phyloP scores from a whole-genome alignment of 2,888 invertebrate genomes.

The Andricus curvator region DNA sequence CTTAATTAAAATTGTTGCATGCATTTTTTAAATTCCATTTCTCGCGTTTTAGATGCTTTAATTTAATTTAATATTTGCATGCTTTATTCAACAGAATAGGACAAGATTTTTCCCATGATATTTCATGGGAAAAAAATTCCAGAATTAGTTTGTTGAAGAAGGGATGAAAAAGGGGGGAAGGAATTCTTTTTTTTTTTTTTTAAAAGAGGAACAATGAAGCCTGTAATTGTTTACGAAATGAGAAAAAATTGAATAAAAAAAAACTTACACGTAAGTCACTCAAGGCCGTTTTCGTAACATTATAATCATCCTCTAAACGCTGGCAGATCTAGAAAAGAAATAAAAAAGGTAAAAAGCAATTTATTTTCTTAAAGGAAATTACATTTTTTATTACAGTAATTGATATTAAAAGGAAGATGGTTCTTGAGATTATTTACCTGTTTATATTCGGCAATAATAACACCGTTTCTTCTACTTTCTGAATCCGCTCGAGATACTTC shows the following conservation, averaged over 20 bases:
- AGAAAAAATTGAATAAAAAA: background rate
- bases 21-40: too few species aligned
- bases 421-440: slow-evolving; percentile 79
- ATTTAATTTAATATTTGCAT: too few species aligned
- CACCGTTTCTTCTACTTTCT: slow-evolving; percentile 86
- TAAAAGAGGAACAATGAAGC: too few species aligned
- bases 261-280: slow-evolving; percentile 83
- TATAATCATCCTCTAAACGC: slow-evolving; percentile 89
- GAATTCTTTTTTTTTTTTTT: too few species aligned
- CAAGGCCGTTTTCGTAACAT: slow-evolving; percentile 82
- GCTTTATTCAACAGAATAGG: too few species aligned
- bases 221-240: too few species aligned
- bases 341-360: background rate
- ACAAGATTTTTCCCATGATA: too few species aligned
- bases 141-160: too few species aligned
- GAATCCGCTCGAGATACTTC: slow-evolving; percentile 87
- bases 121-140: too few species aligned
- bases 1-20: too few species aligned
- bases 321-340: slow-evolving; percentile 84
- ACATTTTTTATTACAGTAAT: background rate
- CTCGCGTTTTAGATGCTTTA: too few species aligned
- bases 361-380: background rate
- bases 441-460: slow-evolving; percentile 95
- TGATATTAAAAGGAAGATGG: background rate
- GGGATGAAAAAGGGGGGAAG: too few species aligned